Percentiles rank a stretch among this genome's conserved stretches.
Evolutionary conservation across 2,888 invertebrate species (phyloP).

Genomic region (Acronicta aceris): DNA sequence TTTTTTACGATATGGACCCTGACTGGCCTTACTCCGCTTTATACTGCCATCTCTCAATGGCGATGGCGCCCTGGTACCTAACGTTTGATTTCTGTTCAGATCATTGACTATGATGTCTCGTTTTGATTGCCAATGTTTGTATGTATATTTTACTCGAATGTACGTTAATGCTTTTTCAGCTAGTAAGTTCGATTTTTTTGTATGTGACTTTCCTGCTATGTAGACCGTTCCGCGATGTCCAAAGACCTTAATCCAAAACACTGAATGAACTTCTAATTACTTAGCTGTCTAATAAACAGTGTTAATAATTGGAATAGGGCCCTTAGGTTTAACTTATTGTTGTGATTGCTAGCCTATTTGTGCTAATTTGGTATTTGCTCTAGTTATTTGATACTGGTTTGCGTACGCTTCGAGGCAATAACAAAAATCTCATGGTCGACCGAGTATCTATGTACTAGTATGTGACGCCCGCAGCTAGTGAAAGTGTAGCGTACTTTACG

Average conservation of each 20-base stretch:
- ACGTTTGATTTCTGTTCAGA: slow-evolving; percentile 52
- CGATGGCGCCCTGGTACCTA: slow-evolving; percentile 47
- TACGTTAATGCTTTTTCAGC: not conserved
- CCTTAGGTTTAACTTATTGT: too few species aligned
- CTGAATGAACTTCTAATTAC: too few species aligned
- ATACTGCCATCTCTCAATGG: slow-evolving; percentile 55
- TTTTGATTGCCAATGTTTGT: slow-evolving; percentile 41
- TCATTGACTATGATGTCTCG: slow-evolving; percentile 49
- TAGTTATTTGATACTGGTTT: not conserved
- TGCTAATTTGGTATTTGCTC: not conserved
- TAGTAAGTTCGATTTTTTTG: too few species aligned
- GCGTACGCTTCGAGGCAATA: not conserved
- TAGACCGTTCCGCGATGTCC: too few species aligned
- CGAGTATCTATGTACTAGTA: not conserved
- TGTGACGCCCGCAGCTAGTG: not conserved
- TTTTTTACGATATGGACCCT: slow-evolving; percentile 69
- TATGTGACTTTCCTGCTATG: too few species aligned
- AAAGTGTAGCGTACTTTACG: not conserved
- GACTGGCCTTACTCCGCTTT: slow-evolving; percentile 54
- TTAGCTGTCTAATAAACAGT: too few species aligned
- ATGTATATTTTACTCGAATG: slow-evolving; percentile 18
- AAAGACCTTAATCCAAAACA: too few species aligned
- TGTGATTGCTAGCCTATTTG: too few species aligned
- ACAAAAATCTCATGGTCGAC: not conserved
- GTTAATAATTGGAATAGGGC: too few species aligned